A percentile compares a stretch with the other conserved stretches of the same genome.
phyloP scores from a whole-genome alignment of 1,140 invertebrate genomes.

The Apolygus lucorum region DNA sequence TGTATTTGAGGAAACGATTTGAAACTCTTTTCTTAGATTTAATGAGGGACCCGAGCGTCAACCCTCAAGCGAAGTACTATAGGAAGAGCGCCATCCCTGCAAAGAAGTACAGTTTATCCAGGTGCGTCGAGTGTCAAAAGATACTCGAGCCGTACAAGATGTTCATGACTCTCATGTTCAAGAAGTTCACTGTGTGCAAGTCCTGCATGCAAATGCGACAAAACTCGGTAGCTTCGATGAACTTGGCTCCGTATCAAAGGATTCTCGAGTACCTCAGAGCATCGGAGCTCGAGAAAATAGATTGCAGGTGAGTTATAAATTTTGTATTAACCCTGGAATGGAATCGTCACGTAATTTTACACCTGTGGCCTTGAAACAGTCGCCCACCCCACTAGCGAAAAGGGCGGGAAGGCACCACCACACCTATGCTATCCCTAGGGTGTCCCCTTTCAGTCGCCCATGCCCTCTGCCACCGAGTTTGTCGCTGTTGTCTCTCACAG shows the following conservation, averaged over 20 bases:
- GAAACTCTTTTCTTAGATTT: background rate
- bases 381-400: no score
- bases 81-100: background rate
- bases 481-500: no score
- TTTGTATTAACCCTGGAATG: no score
- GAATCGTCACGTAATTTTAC: no score
- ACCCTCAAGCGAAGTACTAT: background rate
- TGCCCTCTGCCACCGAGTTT: no score
- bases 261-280: background rate
- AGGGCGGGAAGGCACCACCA: no score
- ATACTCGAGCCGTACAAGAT: background rate
- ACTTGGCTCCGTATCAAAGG: constrained; percentile 5
- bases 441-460: no score
- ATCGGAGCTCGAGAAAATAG: background rate
- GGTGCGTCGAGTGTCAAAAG: background rate
- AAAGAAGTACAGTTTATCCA: background rate
- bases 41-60: background rate
- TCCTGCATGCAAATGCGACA: background rate
- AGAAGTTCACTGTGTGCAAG: background rate
- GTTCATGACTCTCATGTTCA: background rate
- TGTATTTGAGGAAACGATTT: constrained; percentile 3
- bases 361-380: no score
- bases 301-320: background rate
- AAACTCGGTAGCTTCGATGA: background rate
- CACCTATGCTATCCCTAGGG: no score